Conservation (phyloP, 2,797 vertebrate species). For the Sebastes hopkinsi region DNA sequence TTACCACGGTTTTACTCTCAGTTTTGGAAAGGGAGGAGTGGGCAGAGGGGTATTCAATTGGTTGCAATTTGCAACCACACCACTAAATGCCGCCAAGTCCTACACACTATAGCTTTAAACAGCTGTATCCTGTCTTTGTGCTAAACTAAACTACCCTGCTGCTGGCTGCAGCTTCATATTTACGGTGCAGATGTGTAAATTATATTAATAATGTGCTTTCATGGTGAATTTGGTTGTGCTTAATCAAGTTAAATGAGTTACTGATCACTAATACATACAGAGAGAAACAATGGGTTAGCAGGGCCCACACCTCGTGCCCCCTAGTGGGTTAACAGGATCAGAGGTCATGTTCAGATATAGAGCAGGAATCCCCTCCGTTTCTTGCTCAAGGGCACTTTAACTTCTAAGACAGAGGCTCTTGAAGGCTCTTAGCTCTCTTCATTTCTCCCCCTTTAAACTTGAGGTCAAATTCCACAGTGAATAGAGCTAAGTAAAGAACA, state of each 20-base stretch:
- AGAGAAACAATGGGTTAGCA: not conserved
- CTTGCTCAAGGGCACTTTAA: not conserved
- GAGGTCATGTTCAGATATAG: not conserved
- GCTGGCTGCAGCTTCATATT: not conserved
- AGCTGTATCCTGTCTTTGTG: conserved; percentile 1
- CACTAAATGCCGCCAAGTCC: too few species aligned
- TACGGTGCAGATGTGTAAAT: not conserved
- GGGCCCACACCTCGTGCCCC: not conserved
- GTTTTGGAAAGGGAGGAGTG: too few species aligned
- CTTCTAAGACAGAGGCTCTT: not conserved
- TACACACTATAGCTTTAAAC: too few species aligned
- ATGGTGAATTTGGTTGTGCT: not conserved
- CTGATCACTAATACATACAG: not conserved
- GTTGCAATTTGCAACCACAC: too few species aligned
- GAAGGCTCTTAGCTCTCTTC: not conserved
- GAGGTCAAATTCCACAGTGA: not conserved
- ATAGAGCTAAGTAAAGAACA: not conserved
- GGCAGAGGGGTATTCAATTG: too few species aligned
- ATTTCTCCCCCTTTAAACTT: not conserved
- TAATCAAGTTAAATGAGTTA: not conserved
- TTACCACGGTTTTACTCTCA: too few species aligned
- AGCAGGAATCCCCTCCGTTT: not conserved
- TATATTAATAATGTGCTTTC: not conserved
- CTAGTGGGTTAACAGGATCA: not conserved
- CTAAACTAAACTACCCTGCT: not conserved